Evolutionary conservation across 2,113 vertebrate genomes (phyloP).

Genomic region (Nansenia antarctica): DNA sequence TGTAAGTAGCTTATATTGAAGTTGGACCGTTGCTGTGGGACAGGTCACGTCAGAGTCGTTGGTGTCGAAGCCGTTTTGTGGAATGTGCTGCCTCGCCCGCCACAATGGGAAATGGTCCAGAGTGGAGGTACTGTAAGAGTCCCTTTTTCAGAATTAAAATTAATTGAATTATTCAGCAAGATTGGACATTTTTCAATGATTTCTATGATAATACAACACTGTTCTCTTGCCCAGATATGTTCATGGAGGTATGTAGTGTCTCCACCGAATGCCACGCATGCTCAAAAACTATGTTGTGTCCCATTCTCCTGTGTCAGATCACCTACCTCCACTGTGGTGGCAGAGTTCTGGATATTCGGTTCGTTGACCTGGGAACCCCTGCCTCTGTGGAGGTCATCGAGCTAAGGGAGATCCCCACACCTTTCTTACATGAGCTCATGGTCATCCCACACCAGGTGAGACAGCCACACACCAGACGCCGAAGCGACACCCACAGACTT

Average conservation of each 20-base stretch:
- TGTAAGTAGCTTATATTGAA: not conserved
- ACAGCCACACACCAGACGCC: too few species aligned
- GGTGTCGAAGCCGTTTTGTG: constrained; percentile 85
- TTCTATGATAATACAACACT: not conserved
- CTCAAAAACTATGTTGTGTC: not conserved
- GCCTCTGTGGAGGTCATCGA: constrained; percentile 89
- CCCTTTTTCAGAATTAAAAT: not conserved
- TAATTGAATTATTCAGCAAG: too few species aligned
- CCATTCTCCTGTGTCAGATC: constrained; percentile 74
- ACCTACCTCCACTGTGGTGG: constrained; percentile 84
- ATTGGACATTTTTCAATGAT: not conserved
- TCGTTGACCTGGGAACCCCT: constrained; percentile 83
- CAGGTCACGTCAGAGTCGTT: constrained; percentile 78
- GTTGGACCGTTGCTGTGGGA: constrained; percentile 22
- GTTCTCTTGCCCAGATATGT: not conserved
- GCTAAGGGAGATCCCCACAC: constrained; percentile 85
- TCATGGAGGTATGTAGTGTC: not conserved
- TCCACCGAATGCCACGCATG: not conserved
- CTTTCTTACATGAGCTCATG: constrained; percentile 78
- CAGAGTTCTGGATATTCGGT: constrained; percentile 84
- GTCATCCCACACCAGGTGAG: constrained; percentile 88
- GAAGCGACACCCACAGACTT: too few species aligned
- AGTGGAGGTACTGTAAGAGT: constrained; percentile 86
- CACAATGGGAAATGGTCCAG: constrained; percentile 89
- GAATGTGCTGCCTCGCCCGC: constrained; percentile 87